These are phyloP conservation scores for Triplophysa yarkandensis DNA, from an alignment of 2,797 vertebrate genomes.

Conservation along the genomic window DNA sequence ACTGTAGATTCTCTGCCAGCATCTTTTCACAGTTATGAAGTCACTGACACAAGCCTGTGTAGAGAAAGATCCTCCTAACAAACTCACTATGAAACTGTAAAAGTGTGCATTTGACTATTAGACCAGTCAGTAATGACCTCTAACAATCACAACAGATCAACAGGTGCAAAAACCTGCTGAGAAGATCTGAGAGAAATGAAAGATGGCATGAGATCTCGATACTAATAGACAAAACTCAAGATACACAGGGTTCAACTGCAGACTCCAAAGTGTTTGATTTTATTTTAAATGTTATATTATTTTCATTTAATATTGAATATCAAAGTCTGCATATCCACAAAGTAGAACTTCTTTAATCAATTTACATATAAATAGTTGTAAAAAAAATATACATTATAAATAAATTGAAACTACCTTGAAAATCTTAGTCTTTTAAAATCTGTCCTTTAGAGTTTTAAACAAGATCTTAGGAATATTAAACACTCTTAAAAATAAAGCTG, in stretches of 20 bases:
- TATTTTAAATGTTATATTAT: too few species aligned
- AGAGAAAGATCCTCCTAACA: not conserved
- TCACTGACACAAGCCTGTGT: not conserved
- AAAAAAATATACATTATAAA: too few species aligned
- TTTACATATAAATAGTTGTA: too few species aligned
- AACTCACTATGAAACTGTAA: not conserved
- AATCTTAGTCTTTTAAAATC: too few species aligned
- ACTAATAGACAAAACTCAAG: not conserved
- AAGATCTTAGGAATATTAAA: too few species aligned
- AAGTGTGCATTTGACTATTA: constrained; percentile 1
- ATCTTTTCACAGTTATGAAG: not conserved
- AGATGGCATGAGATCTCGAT: not conserved
- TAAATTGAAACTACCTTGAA: too few species aligned
- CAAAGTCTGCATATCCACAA: too few species aligned
- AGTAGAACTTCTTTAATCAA: too few species aligned
- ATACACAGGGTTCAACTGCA: not conserved
- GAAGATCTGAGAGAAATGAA: not conserved
- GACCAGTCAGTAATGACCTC: constrained; percentile 9
- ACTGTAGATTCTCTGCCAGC: not conserved
- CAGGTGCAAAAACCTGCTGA: not conserved
- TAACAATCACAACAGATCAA: constrained; percentile 4
- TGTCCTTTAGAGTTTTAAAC: too few species aligned
- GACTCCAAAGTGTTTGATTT: not conserved
- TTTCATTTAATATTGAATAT: too few species aligned
- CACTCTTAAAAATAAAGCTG: too few species aligned